These are phyloP conservation scores for Toxotes lorentzi DNA, from an alignment of 2,797 vertebrate species.

Conservation along the genomic window DNA sequence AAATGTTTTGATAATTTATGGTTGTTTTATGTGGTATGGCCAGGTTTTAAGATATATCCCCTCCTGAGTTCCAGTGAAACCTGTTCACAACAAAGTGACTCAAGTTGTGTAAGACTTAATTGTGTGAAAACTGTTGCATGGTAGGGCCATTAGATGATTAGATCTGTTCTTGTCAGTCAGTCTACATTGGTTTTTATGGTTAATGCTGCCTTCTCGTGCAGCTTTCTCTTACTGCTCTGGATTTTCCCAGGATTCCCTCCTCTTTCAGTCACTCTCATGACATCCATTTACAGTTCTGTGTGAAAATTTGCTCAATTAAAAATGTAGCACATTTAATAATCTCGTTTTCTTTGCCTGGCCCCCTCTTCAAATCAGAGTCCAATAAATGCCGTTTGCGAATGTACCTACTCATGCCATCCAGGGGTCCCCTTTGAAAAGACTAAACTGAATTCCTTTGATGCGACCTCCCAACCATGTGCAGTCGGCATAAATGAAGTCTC, in stretches of 20 bases:
- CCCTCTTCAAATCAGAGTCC: constrained; percentile 69
- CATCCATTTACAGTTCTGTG: constrained; percentile 52
- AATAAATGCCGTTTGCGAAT: constrained; percentile 70
- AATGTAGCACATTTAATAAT: constrained; percentile 74
- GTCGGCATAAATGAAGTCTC: constrained; percentile 76
- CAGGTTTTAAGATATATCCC: too few relatives aligned
- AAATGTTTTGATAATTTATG: background rate
- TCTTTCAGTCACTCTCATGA: constrained; percentile 40
- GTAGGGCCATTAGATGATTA: too few relatives aligned
- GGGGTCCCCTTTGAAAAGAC: constrained; percentile 70
- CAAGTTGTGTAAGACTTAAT: too few relatives aligned
- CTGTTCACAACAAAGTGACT: too few relatives aligned
- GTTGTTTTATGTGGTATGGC: background rate
- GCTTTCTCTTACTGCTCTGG: background rate
- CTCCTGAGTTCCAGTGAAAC: too few relatives aligned
- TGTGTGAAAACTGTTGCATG: too few relatives aligned
- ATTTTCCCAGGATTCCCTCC: constrained; percentile 4
- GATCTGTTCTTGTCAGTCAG: constrained; percentile 41
- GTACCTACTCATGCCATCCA: constrained; percentile 64
- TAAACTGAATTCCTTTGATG: constrained; percentile 82
- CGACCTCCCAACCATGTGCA: constrained; percentile 58
- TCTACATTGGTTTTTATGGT: constrained; percentile 41
- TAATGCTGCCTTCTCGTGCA: constrained; percentile 31
- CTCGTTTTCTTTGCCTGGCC: constrained; percentile 62
- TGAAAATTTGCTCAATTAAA: constrained; percentile 73